Percentiles rank a stretch among this genome's conserved stretches.
Evolutionary conservation across 2,113 vertebrate genomes (phyloP).

Genomic region (Erythrocercus mccallii): DNA sequence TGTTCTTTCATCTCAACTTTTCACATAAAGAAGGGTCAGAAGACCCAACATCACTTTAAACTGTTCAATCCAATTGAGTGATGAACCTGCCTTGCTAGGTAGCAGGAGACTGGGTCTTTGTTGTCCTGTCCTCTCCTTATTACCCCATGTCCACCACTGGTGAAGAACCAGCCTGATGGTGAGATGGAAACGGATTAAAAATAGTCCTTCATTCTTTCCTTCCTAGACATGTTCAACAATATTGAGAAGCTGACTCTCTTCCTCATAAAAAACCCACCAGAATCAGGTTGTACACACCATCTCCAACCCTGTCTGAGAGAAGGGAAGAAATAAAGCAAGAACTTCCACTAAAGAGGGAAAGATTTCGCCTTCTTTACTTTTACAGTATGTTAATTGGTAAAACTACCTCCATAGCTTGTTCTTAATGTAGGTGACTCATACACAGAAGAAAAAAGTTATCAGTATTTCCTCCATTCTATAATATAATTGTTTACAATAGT

Average conservation of each 20-base stretch:
- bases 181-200: neutral
- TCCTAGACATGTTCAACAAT: fast-evolving
- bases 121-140: neutral
- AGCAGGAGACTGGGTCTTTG: neutral
- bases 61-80: neutral
- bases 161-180: neutral
- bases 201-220: neutral
- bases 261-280: neutral
- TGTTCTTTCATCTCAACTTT: neutral
- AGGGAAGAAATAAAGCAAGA: neutral
- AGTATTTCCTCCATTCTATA: neutral
- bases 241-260: neutral
- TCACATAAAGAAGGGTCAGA: neutral
- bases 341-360: neutral
- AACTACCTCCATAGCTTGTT: neutral
- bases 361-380: neutral
- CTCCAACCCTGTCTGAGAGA: neutral
- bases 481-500: neutral
- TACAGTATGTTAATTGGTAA: neutral
- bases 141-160: neutral
- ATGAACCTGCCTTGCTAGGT: neutral
- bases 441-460: neutral
- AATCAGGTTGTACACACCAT: neutral
- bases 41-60: neutral
- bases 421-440: neutral